Conservation (phyloP, 2,797 vertebrate species). For the Pagetopsis macropterus region DNA sequence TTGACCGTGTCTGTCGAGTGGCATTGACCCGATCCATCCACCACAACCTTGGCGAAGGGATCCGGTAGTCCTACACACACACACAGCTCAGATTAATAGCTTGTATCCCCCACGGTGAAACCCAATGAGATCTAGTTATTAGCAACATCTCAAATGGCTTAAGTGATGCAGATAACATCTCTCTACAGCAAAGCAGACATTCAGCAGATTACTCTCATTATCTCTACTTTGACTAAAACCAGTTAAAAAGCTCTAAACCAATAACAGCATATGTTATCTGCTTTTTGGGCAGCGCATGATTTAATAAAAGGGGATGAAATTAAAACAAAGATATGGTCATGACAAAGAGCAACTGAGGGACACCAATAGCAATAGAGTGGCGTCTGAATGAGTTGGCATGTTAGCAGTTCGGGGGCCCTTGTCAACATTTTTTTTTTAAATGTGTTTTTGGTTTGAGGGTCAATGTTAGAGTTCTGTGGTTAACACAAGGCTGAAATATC, state of each 20-base stretch:
- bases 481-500: too few species aligned
- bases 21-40: slow-evolving; percentile 98
- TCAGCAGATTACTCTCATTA: not conserved
- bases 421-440: too few species aligned
- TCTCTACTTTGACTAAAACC: not conserved
- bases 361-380: not conserved
- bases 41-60: slow-evolving; percentile 97
- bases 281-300: not conserved
- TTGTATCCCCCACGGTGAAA: not conserved
- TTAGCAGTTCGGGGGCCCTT: too few species aligned
- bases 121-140: not conserved
- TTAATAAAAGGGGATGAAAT: not conserved
- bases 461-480: too few species aligned
- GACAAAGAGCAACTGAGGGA: not conserved
- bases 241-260: slow-evolving; percentile 16
- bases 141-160: not conserved
- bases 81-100: slow-evolving; percentile 13
- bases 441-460: too few species aligned
- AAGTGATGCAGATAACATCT: not conserved
- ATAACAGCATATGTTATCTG: not conserved
- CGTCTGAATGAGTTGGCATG: too few species aligned
- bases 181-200: not conserved
- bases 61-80: slow-evolving; percentile 89
- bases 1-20: slow-evolving; percentile 99
- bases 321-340: not conserved